Evolutionary conservation across 2,113 vertebrate genomes (phyloP), one percentile per base, ranked within the genome.

Genomic region (Elaphurus davidianus): DNA sequence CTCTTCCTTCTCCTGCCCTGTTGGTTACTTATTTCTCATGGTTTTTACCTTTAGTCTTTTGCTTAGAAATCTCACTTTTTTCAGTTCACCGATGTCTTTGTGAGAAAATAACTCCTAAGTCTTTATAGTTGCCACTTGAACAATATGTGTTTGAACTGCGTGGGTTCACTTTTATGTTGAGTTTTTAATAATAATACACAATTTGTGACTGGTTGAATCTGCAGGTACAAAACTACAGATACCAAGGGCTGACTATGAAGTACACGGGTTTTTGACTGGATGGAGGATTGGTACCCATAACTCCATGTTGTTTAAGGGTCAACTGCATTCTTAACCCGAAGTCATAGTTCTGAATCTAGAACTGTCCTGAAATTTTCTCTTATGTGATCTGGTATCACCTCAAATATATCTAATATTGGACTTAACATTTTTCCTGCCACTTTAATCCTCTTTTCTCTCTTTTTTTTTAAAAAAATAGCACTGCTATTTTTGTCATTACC

Each of bases 11-110:
- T 47, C 43, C 62, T 87, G 52, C 82, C 64, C n/a, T 43, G 5
- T 87, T 43, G 40, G 86, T 90, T 84, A 54, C 54, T 36, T 88
- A 4, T 78, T 97, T 94, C 55, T 74, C 54, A 47, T 90, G 62
- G 90, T 74, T 96, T 97, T 93, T 57, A 52, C 36, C 15, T 90
- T 85, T 88, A 62, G 74, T 57, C 54, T 97, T 97, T 88, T 91
- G 78, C 36, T 95, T 95, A 83, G 62, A 87, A 94, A 76, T 87
- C 28, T 93, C 60, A 87, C 71, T 52, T 92, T 89, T 95, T 95
- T 87, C n/a, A 50, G 67, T 93, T 96, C 43, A 95, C 0, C 74
- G 78, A 36, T 67, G 36, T 89, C 64, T 96, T 55, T 91, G 50
- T 79, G n/a, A 50, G 50, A 78, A 14, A 57, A 59, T 90, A 87